phyloP scores from a whole-genome alignment of 2,888 invertebrate species.

The Flexamia atlantica region DNA sequence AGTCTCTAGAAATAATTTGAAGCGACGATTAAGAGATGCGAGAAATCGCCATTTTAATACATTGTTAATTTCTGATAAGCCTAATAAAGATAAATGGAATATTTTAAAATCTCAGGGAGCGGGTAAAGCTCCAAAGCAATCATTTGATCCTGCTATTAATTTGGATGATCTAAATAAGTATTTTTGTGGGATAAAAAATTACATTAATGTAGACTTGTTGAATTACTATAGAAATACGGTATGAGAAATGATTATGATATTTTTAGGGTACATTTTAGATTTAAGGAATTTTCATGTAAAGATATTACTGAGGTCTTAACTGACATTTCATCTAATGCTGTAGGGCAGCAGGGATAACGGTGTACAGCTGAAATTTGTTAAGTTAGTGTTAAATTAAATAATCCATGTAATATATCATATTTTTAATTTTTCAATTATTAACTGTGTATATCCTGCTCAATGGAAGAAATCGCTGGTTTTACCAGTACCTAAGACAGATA shows the following conservation, averaged over 20 bases:
- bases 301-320: background rate
- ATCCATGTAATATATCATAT: slow-evolving; percentile 2
- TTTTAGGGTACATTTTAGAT: background rate
- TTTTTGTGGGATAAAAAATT: slow-evolving; percentile 8
- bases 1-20: background rate
- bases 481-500: background rate
- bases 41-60: slow-evolving; percentile 15
- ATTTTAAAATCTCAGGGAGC: background rate
- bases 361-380: background rate
- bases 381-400: slow-evolving; percentile 10
- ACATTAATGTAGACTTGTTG: background rate
- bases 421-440: slow-evolving; percentile 5
- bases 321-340: background rate
- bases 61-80: background rate
- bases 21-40: background rate
- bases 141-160: background rate
- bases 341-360: background rate
- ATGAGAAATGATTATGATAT: background rate
- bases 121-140: background rate
- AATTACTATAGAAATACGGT: background rate
- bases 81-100: background rate
- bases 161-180: slow-evolving; percentile 18
- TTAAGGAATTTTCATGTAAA: background rate
- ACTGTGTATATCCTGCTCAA: background rate
- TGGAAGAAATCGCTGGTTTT: slow-evolving; percentile 12